Evolutionary conservation across 2,113 vertebrate species (phyloP).

Genomic region (Notothenia rossii): DNA sequence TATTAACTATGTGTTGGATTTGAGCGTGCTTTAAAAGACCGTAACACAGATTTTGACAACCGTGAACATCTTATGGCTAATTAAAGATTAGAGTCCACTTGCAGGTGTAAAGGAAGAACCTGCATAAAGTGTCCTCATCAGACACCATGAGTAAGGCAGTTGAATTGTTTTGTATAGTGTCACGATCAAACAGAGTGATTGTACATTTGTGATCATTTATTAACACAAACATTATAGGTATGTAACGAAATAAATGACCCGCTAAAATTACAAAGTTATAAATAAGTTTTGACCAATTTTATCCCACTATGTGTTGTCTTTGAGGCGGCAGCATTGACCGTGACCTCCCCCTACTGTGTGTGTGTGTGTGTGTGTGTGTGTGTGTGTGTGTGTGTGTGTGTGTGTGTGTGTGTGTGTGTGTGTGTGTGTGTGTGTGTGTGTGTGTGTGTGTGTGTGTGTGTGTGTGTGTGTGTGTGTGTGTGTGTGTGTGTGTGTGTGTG

Average conservation of each 20-base stretch:
- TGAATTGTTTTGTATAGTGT: background rate
- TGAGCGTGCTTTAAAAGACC: background rate
- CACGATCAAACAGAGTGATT: background rate
- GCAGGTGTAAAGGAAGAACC: background rate
- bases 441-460: too few species aligned
- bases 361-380: slow-evolving; percentile 9
- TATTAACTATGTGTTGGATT: background rate
- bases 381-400: slow-evolving; percentile 47
- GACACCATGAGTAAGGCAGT: too few species aligned
- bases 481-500: too few species aligned
- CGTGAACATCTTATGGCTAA: background rate
- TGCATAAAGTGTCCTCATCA: background rate
- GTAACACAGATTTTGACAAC: too few species aligned
- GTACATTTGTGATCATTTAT: background rate
- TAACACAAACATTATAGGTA: background rate
- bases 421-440: too few species aligned
- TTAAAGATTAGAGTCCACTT: background rate
- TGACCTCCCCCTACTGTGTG: slow-evolving; percentile 68
- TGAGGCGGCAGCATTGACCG: slow-evolving; percentile 76
- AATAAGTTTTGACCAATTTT: slow-evolving; percentile 50
- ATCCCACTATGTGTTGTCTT: slow-evolving; percentile 71
- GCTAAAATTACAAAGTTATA: background rate
- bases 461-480: too few species aligned
- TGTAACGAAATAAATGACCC: slow-evolving; percentile 8
- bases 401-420: too few species aligned